Evolutionary conservation across 2,888 invertebrate genomes (phyloP).

Genomic region (Aproaerema taeniolella): DNA sequence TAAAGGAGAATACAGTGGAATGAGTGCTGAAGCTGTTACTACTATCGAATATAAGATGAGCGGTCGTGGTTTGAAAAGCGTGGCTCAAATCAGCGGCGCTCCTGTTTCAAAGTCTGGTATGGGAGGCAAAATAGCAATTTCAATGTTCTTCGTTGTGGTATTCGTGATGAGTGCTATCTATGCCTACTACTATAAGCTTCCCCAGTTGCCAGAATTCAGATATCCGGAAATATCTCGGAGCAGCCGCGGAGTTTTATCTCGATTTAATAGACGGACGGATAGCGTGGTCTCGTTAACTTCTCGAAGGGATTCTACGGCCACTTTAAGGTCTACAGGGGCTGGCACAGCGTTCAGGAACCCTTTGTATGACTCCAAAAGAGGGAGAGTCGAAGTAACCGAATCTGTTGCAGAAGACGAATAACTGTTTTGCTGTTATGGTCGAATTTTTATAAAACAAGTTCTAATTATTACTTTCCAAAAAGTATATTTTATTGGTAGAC

Average conservation of each 20-base stretch:
- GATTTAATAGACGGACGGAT: conserved; percentile 54
- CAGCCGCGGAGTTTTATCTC: conserved; percentile 35
- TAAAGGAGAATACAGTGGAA: conserved; percentile 48
- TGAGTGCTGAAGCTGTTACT: conserved; percentile 45
- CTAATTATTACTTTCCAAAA: not conserved
- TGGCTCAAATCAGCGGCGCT: conserved; percentile 43
- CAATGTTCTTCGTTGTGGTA: conserved; percentile 51
- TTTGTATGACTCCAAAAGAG: conserved; percentile 58
- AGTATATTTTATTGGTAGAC: not conserved
- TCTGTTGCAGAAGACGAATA: conserved; percentile 39
- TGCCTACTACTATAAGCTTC: conserved; percentile 51
- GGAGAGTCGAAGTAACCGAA: conserved; percentile 46
- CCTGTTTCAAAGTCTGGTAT: conserved; percentile 44
- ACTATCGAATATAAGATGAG: conserved; percentile 37
- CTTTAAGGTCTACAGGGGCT: conserved; percentile 30
- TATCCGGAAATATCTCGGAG: conserved; percentile 29
- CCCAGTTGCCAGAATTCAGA: conserved; percentile 29
- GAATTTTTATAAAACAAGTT: not conserved
- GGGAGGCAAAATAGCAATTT: conserved; percentile 48
- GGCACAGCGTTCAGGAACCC: conserved; percentile 61
- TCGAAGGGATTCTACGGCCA: conserved; percentile 48
- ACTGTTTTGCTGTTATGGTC: conserved; percentile 18
- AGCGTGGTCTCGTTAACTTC: conserved; percentile 57
- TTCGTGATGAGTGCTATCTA: conserved; percentile 43
- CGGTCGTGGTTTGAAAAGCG: conserved; percentile 34